Evolutionary conservation across 2,797 vertebrate species (phyloP).

Genomic region (Acipenser transmontanus): DNA sequence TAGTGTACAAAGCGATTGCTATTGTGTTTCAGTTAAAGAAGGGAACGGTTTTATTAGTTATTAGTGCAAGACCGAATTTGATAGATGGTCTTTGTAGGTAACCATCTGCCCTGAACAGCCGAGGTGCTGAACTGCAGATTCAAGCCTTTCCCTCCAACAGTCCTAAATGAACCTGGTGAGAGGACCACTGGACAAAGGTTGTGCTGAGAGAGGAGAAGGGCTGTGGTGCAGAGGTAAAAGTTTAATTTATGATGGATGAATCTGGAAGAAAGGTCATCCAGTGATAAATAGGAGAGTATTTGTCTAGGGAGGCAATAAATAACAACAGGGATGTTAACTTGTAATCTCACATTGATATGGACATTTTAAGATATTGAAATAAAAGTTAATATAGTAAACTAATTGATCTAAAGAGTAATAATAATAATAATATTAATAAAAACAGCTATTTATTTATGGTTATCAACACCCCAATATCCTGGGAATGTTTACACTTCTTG

Average conservation of each 20-base stretch:
- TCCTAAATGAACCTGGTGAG: slow-evolving; percentile 66
- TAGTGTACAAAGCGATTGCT: slow-evolving; percentile 27
- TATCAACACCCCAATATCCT: background rate
- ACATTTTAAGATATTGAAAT: slow-evolving; percentile 63
- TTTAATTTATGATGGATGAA: slow-evolving; percentile 96
- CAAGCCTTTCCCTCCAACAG: slow-evolving; percentile 50
- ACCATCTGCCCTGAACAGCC: slow-evolving; percentile 69
- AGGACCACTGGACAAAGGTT: slow-evolving; percentile 78
- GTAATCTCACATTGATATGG: slow-evolving; percentile 70
- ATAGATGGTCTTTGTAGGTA: slow-evolving; percentile 68
- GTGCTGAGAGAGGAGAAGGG: slow-evolving; percentile 62
- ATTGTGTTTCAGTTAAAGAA: slow-evolving; percentile 29
- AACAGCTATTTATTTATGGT: background rate
- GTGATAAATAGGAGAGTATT: slow-evolving; percentile 77
- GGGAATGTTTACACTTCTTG: slow-evolving; percentile 7
- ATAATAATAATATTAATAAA: background rate
- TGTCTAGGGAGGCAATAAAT: slow-evolving; percentile 81
- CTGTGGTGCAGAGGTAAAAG: slow-evolving; percentile 73
- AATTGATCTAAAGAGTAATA: slow-evolving; percentile 3
- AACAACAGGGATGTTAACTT: slow-evolving; percentile 71
- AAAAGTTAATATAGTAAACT: background rate
- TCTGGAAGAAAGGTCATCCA: slow-evolving; percentile 81
- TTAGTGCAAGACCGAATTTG: slow-evolving; percentile 54
- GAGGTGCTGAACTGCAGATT: slow-evolving; percentile 71
- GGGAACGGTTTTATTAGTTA: slow-evolving; percentile 14